Conservation (phyloP, 2,113 vertebrate species). For the Brachypodius melanocephalos region DNA sequence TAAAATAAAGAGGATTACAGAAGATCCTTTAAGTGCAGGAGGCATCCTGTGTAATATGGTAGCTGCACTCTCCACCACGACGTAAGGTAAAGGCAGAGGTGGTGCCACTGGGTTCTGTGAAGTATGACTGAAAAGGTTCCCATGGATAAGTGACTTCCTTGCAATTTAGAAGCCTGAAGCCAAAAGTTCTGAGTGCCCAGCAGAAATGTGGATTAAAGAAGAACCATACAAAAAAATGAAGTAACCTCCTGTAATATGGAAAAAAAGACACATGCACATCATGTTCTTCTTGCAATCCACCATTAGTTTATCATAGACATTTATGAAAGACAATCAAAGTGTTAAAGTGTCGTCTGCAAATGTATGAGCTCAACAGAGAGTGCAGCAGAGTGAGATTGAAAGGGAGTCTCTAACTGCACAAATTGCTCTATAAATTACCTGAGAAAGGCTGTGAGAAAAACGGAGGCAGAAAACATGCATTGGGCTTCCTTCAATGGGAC, state of each 20-base stretch:
- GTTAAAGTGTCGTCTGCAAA: not conserved
- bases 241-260: not conserved
- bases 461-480: not conserved
- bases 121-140: not conserved
- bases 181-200: not conserved
- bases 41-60: not conserved
- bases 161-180: not conserved
- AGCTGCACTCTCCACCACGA: not conserved
- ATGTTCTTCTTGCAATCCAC: not conserved
- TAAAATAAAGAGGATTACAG: not conserved
- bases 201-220: not conserved
- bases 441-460: not conserved
- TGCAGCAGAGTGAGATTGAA: not conserved
- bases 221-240: not conserved
- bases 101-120: not conserved
- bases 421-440: not conserved
- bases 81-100: not conserved
- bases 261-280: not conserved
- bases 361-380: not conserved
- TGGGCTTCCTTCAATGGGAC: not conserved
- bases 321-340: not conserved
- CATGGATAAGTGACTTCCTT: not conserved
- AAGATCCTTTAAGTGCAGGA: not conserved
- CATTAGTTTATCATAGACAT: not conserved
- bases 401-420: not conserved